Conservation (phyloP, 2,797 vertebrate genomes). For the Falco berigora region DNA sequence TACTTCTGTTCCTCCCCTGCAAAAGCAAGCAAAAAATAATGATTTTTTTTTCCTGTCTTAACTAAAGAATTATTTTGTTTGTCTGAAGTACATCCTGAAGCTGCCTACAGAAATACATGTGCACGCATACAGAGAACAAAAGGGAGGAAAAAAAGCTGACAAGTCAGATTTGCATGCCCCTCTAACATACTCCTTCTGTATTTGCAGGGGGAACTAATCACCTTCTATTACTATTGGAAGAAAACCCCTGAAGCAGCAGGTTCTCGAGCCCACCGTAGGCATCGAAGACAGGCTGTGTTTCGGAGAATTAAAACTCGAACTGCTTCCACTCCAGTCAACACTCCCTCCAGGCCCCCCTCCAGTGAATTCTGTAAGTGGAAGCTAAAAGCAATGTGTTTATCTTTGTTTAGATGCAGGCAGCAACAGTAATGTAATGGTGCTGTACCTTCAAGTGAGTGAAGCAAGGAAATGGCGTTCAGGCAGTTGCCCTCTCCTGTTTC, state of each 20-base stretch:
- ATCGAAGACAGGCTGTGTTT: conserved; percentile 96
- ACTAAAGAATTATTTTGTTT: neutral
- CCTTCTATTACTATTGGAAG: conserved; percentile 99
- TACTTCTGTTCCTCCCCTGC: neutral
- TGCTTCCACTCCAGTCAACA: conserved; percentile 94
- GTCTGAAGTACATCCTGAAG: neutral
- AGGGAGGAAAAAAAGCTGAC: neutral
- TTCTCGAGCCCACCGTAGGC: conserved; percentile 94
- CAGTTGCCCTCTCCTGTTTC: neutral
- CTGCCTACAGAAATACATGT: neutral
- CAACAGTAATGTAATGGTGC: neutral
- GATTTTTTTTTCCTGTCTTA: neutral
- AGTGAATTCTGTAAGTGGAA: conserved; percentile 94
- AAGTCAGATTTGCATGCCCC: neutral
- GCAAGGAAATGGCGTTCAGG: neutral
- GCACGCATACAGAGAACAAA: neutral
- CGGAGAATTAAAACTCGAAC: conserved; percentile 98
- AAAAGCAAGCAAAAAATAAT: neutral
- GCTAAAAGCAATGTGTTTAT: neutral
- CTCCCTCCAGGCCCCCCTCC: conserved; percentile 93
- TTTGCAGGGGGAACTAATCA: conserved; percentile 93
- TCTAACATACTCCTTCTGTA: neutral
- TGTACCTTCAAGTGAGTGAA: neutral
- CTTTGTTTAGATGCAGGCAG: neutral
- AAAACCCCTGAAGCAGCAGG: conserved; percentile 97